These are phyloP conservation scores for Theristicus caerulescens DNA, from an alignment of 2,113 vertebrate genomes.

Conservation along the genomic window DNA sequence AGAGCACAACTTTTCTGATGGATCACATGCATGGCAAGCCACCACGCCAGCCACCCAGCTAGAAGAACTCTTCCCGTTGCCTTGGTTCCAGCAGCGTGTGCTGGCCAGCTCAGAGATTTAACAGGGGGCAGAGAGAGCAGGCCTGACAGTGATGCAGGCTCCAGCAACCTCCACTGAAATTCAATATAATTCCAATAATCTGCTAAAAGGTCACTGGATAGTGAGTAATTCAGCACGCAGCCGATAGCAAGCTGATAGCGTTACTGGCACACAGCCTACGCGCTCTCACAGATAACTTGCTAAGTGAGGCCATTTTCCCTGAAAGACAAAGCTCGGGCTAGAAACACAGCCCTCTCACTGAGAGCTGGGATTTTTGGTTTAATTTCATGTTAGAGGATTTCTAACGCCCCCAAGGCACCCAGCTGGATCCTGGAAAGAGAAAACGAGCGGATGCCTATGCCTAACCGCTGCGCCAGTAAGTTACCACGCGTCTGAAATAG, in stretches of 20 bases:
- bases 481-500: background rate
- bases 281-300: background rate
- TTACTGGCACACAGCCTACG: background rate
- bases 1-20: background rate
- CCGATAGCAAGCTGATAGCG: background rate
- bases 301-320: slow-evolving; percentile 39
- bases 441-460: accelerated
- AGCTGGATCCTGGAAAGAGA: slow-evolving; percentile 49
- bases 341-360: background rate
- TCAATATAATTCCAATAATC: slow-evolving; percentile 38
- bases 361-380: background rate
- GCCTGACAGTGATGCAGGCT: background rate
- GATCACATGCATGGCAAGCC: background rate
- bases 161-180: background rate
- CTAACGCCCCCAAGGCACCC: slow-evolving; percentile 19
- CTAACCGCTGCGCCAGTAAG: background rate
- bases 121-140: background rate
- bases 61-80: background rate
- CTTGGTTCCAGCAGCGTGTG: background rate
- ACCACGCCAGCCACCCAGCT: background rate
- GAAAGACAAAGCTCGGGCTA: slow-evolving; percentile 25
- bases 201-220: slow-evolving; percentile 10
- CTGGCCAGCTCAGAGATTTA: background rate
- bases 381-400: slow-evolving; percentile 22
- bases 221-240: background rate